Evolutionary conservation across 2,797 vertebrate genomes (phyloP), one percentile per base, ranked within the genome.

Genomic region (Denticeps clupeoides): DNA sequence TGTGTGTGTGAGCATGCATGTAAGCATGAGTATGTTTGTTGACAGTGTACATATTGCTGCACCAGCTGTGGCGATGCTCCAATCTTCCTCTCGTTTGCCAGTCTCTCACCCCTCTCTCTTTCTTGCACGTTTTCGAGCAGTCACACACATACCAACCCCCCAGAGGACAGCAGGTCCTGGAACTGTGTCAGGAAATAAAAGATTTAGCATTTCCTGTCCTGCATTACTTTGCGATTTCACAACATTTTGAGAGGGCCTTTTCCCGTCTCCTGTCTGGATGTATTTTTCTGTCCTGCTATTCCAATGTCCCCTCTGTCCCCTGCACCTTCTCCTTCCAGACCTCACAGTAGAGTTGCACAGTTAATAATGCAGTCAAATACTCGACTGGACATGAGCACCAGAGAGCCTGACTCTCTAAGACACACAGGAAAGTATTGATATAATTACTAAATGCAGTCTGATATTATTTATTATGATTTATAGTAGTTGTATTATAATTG

Each of bases 171-270:
- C 5, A 19, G 26, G 16, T 41, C 26, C 40, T 22, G 25, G 41
- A 47, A 21, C 35, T n/a, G 27, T 13, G 13, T 27, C 26, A 41
- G 45, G n/a, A 38, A 32, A 19, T n/a, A n/a, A 53, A 46, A 57
- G 45, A 50, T 45, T 46, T 44, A 41, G 50, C 45, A 21, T 45
- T 41, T 43, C 29, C 12, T 18, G 40, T 43, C 21, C 18, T 10
- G 32, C 47, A 28, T 33, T 24, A 16, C 27, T 45, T 41, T 46
- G 21, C 26, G 41, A 58, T 41, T 53, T 41, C 48, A 16, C n/a
- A 24, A 40, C 38, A 28, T 48, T 49, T 49, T 26, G 37, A 29
- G 2, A 15, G 41, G 29, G 45, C 22, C 51, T 37, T 26, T 38
- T n/a, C 22, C 18, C 35, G 16, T 15, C 18, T 15, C 37, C 7